These are phyloP conservation scores for Apoderus coryli DNA, from an alignment of 2,888 invertebrate genomes.

Conservation along the genomic window DNA sequence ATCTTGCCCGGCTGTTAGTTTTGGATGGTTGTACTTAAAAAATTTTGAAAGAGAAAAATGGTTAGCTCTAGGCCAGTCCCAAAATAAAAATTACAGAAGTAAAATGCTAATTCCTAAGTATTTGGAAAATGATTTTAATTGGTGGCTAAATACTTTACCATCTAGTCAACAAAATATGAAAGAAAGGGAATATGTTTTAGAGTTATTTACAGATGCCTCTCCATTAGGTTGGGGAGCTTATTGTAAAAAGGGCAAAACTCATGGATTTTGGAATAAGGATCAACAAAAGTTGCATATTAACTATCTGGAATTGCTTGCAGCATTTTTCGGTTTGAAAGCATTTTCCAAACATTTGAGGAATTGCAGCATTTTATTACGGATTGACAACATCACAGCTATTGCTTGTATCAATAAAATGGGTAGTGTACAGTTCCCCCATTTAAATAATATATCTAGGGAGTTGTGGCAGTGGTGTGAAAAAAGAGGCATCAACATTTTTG, in stretches of 20 bases:
- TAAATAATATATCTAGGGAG: constrained; percentile 8
- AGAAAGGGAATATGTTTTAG: neutral
- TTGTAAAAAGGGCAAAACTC: constrained; percentile 1
- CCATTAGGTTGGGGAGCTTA: constrained; percentile 7
- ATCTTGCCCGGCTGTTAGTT: constrained; percentile 8
- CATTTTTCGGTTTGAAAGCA: constrained; percentile 10
- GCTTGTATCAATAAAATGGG: constrained; percentile 13
- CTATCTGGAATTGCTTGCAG: constrained; percentile 8
- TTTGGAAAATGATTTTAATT: constrained; percentile 7
- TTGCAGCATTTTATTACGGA: constrained; percentile 12
- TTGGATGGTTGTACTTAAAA: constrained; percentile 10
- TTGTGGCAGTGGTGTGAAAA: constrained; percentile 14
- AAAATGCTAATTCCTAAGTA: constrained; percentile 2
- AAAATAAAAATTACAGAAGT: constrained; percentile 5
- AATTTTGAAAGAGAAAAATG: constrained; percentile 7
- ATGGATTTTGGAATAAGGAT: constrained; percentile 7
- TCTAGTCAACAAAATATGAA: constrained; percentile 1
- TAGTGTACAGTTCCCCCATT: constrained; percentile 7
- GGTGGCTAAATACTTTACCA: constrained; percentile 8
- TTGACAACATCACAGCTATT: too few relatives aligned
- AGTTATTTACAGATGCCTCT: constrained; percentile 8
- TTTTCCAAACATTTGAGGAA: constrained; percentile 12
- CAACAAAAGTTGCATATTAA: constrained; percentile 8
- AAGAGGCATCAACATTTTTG: constrained; percentile 17
- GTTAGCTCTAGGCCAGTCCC: constrained; percentile 5